Evolutionary conservation across 1,140 invertebrate species (phyloP).

Genomic region (Megalonaias nervosa): DNA sequence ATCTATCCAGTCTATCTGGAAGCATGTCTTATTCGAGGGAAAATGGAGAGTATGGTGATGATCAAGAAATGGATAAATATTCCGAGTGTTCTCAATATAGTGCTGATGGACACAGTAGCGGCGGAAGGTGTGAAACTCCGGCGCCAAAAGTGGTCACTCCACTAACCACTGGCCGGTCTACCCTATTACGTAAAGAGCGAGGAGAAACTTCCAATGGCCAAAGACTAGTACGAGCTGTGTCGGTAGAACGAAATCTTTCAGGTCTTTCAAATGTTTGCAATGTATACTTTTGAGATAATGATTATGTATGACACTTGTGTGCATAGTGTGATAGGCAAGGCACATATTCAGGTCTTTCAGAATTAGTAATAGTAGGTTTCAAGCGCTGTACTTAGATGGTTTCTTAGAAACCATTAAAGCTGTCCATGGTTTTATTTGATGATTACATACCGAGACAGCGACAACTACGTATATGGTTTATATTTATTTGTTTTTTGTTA

Average conservation of each 20-base stretch:
- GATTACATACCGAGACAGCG: too few relatives aligned
- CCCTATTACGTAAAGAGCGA: slow-evolving; percentile 40
- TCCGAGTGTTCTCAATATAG: slow-evolving; percentile 26
- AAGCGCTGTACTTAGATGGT: too few relatives aligned
- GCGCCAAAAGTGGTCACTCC: slow-evolving; percentile 57
- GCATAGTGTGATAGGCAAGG: too few relatives aligned
- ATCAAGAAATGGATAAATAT: slow-evolving; percentile 37
- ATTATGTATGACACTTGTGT: slow-evolving; percentile 23
- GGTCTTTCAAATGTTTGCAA: slow-evolving; percentile 5
- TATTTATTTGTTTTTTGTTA: too few relatives aligned
- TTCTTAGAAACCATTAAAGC: too few relatives aligned
- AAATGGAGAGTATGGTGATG: slow-evolving; percentile 33
- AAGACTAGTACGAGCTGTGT: slow-evolving; percentile 24
- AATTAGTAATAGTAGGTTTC: too few relatives aligned
- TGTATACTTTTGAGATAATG: slow-evolving; percentile 27
- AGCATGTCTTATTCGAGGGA: slow-evolving; percentile 7
- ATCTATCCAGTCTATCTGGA: slow-evolving; percentile 31
- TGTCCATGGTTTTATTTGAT: too few relatives aligned
- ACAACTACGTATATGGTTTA: too few relatives aligned
- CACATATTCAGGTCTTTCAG: too few relatives aligned
- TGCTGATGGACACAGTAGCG: slow-evolving; percentile 32
- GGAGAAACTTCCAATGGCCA: slow-evolving; percentile 16
- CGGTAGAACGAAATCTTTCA: slow-evolving; percentile 19
- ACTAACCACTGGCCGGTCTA: slow-evolving; percentile 59
- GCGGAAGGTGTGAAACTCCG: slow-evolving; percentile 48